Conservation (phyloP, 1,140 invertebrate species). For the Pseudobourletiella spinata region DNA sequence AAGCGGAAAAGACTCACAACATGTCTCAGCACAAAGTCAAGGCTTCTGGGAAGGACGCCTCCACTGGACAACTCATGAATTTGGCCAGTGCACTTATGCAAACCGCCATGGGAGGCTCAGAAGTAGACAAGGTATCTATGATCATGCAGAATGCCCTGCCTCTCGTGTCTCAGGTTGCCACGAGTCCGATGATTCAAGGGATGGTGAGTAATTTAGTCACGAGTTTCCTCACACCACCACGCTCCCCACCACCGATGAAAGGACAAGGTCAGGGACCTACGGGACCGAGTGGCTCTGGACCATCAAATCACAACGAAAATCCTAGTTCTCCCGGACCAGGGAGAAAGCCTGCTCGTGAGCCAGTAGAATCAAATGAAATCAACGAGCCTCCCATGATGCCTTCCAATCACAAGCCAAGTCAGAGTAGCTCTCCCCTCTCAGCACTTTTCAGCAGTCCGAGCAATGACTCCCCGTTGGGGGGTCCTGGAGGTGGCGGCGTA, state of each 20-base stretch:
- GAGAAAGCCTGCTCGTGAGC: neutral
- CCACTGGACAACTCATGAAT: constrained; percentile 24
- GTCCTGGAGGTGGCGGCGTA: neutral
- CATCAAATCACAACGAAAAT: neutral
- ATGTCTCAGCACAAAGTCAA: neutral
- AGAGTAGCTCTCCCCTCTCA: neutral
- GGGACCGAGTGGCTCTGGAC: neutral
- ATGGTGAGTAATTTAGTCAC: constrained; percentile 30
- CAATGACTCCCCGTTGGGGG: neutral
- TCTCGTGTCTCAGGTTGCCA: constrained; percentile 31
- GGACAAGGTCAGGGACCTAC: neutral
- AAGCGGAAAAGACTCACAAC: neutral
- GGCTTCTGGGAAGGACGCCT: constrained; percentile 9
- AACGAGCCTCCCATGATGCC: neutral
- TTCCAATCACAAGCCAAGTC: neutral
- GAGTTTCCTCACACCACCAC: constrained; percentile 32
- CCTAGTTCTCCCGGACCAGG: neutral
- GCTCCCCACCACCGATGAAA: neutral
- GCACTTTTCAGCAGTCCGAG: neutral
- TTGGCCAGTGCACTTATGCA: constrained; percentile 27
- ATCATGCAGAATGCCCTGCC: constrained; percentile 33
- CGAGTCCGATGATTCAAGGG: constrained; percentile 30
- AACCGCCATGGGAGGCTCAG: constrained; percentile 17
- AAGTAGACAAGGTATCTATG: constrained; percentile 26
- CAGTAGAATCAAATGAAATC: constrained; percentile 26